Evolutionary conservation across 92 coral and sea anemone species (phyloP), one percentile per base, ranked within the genome.

Genomic region (Bergia sp.): DNA sequence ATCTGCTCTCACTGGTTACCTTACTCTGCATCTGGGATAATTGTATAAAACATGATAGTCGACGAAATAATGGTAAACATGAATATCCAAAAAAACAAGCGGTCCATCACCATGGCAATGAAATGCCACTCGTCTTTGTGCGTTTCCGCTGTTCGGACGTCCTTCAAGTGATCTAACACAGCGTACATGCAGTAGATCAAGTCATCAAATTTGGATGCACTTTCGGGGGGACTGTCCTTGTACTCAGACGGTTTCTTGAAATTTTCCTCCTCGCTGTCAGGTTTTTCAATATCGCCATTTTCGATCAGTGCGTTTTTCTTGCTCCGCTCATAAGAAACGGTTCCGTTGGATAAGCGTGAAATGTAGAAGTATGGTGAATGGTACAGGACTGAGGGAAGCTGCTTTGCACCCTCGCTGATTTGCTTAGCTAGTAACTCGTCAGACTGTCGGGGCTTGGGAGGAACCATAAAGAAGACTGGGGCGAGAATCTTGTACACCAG

Each of bases 61-160:
- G 99, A 97, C 5, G 92, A 93, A 20, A 96, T 76, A 15, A 97
- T 97, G 69, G 96, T 94, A 5, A 93, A 89, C 39, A 92, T 85
- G 9, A 94, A 95, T 12, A 93, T 50, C 96, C 98, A 97, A 86
- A 97, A 97, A 87, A 97, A 97, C 58, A 94, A 89, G 29, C 92
- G 92, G 88, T 97, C 99, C 81, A 97, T 89, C 16, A 97, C 99
- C 73, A 96, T 92, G 74, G 99, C 98, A 74, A 98, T 98, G 80
- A 90, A 96, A 67, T 96, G 96, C 99, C 99, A 97, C 55, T 97
- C 98, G 37, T 93, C 97, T 53, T 93, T 91, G 69, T 90, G 93
- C 13, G 81, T 93, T 43, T 97, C 99, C 0, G 96, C 88, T 16
- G 91, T 92, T 87, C 96, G 95, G 47, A 79, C 88, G 69, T 96